Evolutionary conservation across 2,888 invertebrate genomes (phyloP), one percentile per base, ranked within the genome.

Genomic region (Agrochola macilenta): DNA sequence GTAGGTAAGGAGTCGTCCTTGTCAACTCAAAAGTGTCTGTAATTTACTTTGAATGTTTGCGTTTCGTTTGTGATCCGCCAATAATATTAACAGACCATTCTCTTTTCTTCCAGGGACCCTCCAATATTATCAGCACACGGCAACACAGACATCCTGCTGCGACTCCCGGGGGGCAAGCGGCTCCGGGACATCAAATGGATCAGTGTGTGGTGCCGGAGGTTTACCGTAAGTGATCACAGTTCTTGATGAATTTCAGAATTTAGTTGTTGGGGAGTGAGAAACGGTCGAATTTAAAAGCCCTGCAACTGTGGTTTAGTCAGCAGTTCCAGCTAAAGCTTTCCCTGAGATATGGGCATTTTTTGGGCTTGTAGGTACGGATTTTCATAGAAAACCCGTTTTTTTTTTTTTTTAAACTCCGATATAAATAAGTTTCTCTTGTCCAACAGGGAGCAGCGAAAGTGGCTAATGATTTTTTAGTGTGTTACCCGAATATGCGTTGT

Each of bases 141-240:
- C 92, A 98, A 98, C 94, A 97, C 98, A 57, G 98, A 99, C 97
- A 97, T 99, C 91, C 97, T 99, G 89, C 97, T 99, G 91, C 97
- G 98, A 90, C 97, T 99, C 92, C 99, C 99, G 74, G 97, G 97
- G 89, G 98, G 98, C 82, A 98, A 98, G 95, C 97, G 98, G 14
- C 97, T 99, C 93, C 97, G 98, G 90, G 99, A 99, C 95, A 98
- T 99, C 95, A 98, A 98, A 95, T 99, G 99, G 98, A 97, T 99
- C 88, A 98, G 99, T 85, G 98, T 99, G 68, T 99, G 99, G 99
- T 99, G 99, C 95, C 97, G 98, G 88, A 97, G 99, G 93, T 99
- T 99, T 94, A 98, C 98, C 90, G 99, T 99, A 94, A 98, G 94
- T 93, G 0, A 9, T 35, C 23, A 46, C 14, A 46, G 5, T 26